Percentiles rank a stretch among this genome's conserved stretches.
phyloP scores from a whole-genome alignment of 2,113 vertebrate species.

The Sciurus niger region DNA sequence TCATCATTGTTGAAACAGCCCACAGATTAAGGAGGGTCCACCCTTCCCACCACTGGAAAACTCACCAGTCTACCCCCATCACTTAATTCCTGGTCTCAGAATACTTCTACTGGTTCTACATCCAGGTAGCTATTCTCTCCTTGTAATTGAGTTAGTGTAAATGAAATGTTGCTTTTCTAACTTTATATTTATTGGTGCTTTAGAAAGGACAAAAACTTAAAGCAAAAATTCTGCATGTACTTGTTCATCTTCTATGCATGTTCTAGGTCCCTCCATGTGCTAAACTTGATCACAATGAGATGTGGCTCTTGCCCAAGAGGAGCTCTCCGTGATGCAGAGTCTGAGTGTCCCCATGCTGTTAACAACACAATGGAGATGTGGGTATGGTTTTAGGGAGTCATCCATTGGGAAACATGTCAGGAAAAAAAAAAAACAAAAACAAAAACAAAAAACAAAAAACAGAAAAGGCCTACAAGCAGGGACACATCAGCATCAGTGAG shows the following conservation, averaged over 20 bases:
- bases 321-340: not conserved
- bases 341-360: too few relatives aligned
- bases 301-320: not conserved
- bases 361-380: not conserved
- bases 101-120: not conserved
- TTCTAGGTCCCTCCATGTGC: not conserved
- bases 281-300: not conserved
- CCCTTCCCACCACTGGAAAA: not conserved
- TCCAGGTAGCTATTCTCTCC: not conserved
- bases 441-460: not conserved
- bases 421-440: not conserved
- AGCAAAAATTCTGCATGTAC: not conserved
- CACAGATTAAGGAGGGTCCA: not conserved
- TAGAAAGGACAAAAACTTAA: not conserved
- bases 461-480: not conserved
- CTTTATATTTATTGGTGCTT: not conserved
- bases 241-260: not conserved
- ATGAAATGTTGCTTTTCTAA: not conserved
- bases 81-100: not conserved
- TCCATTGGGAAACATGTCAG: not conserved
- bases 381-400: not conserved
- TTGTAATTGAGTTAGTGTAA: not conserved
- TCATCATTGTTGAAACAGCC: not conserved
- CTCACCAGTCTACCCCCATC: not conserved
- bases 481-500: not conserved